Evolutionary conservation across 2,113 vertebrate species (phyloP).

Genomic region (Microtus oregoni): DNA sequence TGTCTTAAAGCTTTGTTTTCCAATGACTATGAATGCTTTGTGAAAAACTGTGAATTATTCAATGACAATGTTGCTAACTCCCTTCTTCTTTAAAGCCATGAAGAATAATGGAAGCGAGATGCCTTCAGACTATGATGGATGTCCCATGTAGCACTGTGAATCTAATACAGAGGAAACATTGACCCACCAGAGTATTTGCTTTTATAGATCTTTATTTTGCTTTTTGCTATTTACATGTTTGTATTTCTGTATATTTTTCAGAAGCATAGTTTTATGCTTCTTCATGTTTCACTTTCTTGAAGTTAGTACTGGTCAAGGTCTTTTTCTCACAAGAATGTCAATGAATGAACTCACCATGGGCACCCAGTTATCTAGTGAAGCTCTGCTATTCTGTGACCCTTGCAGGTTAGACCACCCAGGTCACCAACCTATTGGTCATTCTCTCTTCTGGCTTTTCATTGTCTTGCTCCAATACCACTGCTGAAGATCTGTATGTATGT

Average conservation of each 20-base stretch:
- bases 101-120: constrained; percentile 22
- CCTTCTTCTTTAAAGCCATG: constrained; percentile 76
- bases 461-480: background rate
- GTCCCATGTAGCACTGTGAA: constrained; percentile 36
- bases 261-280: constrained; percentile 83
- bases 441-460: constrained; percentile 57
- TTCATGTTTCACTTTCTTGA: constrained; percentile 77
- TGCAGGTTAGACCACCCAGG: constrained; percentile 76
- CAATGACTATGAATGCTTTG: constrained; percentile 78
- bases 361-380: background rate
- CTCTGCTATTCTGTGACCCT: constrained; percentile 64
- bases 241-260: constrained; percentile 84
- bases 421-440: constrained; percentile 67
- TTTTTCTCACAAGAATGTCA: constrained; percentile 85
- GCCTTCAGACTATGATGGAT: background rate
- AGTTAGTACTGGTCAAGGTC: constrained; percentile 82
- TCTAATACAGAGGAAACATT: constrained; percentile 79
- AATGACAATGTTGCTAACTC: constrained; percentile 69
- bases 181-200: constrained; percentile 80
- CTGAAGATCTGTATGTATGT: background rate
- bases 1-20: constrained; percentile 79
- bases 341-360: constrained; percentile 77
- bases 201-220: constrained; percentile 75
- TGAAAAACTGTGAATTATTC: constrained; percentile 86
- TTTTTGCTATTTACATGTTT: constrained; percentile 84